phyloP scores from a whole-genome alignment of 2,113 vertebrate species.

The Pholis gunnellus region DNA sequence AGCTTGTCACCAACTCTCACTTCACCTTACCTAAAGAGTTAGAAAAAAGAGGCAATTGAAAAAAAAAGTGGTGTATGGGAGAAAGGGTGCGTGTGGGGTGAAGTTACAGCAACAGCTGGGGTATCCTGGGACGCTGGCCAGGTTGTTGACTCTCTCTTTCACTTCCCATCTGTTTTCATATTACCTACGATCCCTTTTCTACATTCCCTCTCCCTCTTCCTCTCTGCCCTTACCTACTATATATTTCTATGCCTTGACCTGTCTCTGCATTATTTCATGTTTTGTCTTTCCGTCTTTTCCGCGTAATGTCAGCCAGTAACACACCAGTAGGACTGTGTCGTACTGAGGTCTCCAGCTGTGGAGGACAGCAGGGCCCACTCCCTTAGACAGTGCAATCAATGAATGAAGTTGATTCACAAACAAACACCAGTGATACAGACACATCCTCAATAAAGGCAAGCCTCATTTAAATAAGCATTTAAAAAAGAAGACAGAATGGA shows the following conservation, averaged over 20 bases:
- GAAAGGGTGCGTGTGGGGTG: conserved; percentile 77
- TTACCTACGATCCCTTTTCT: conserved; percentile 58
- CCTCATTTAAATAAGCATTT: not conserved
- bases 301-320: not conserved
- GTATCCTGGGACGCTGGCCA: conserved; percentile 82
- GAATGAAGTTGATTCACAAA: not conserved
- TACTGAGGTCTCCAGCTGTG: conserved; percentile 10
- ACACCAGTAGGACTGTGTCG: not conserved
- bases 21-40: conserved; percentile 48
- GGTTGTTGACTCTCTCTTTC: conserved; percentile 71
- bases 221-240: conserved; percentile 48
- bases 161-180: conserved; percentile 76
- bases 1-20: conserved; percentile 46
- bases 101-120: conserved; percentile 89
- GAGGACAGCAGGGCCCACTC: not conserved
- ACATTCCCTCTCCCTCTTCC: conserved; percentile 33
- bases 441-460: not conserved
- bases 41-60: conserved; percentile 29
- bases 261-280: not conserved
- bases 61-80: conserved; percentile 22
- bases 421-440: not conserved
- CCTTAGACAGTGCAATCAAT: conserved; percentile 3
- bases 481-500: not conserved
- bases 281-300: not conserved
- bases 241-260: conserved; percentile 28